phyloP scores from a whole-genome alignment of 1,140 invertebrate species.

The Lethrus apterus region DNA sequence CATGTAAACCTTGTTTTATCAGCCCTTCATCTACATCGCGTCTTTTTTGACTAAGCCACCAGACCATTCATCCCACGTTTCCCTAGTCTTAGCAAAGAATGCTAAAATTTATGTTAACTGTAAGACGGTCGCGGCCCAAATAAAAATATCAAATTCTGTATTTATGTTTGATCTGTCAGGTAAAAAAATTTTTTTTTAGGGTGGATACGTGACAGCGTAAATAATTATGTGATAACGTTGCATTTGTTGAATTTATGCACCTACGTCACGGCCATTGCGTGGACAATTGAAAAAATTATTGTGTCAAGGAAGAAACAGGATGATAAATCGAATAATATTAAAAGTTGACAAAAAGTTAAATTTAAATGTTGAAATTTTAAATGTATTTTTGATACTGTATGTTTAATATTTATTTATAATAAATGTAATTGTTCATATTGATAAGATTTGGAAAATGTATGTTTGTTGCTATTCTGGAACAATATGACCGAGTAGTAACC shows the following conservation, averaged over 20 bases:
- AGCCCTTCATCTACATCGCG: not conserved
- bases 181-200: slow-evolving; percentile 38
- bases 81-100: not conserved
- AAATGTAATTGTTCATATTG: too few species aligned
- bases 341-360: too few species aligned
- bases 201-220: slow-evolving; percentile 49
- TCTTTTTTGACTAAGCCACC: not conserved
- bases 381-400: too few species aligned
- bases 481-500: too few species aligned
- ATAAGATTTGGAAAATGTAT: too few species aligned
- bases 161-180: not conserved
- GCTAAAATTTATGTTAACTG: not conserved
- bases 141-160: not conserved
- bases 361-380: too few species aligned
- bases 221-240: slow-evolving; percentile 49
- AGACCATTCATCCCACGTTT: not conserved
- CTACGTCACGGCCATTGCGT: slow-evolving; percentile 50
- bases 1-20: not conserved
- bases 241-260: slow-evolving; percentile 57
- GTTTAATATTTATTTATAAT: too few species aligned
- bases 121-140: not conserved
- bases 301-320: too few species aligned
- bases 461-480: too few species aligned
- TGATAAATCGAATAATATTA: too few species aligned
- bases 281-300: slow-evolving; percentile 43